A percentile compares a stretch with the other conserved stretches of the same genome.
These are phyloP conservation scores for Philotrypesis tridentata DNA, from an alignment of 1,140 invertebrate species.

Conservation along the genomic window DNA sequence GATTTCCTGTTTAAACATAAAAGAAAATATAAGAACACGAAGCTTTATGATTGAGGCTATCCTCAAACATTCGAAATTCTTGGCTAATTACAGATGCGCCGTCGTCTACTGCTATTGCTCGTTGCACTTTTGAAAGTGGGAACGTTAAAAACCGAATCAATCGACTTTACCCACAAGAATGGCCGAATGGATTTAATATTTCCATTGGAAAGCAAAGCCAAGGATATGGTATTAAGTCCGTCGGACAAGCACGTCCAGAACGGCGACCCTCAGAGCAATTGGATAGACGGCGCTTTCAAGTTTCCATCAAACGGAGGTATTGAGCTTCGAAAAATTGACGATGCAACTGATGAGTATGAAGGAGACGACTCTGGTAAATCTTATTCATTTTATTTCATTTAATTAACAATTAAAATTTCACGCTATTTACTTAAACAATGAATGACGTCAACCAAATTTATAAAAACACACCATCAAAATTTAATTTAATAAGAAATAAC, in stretches of 20 bases:
- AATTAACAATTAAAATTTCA: too few species aligned
- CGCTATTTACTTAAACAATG: too few species aligned
- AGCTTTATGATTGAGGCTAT: too few species aligned
- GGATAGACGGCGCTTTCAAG: background rate
- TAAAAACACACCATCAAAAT: too few species aligned
- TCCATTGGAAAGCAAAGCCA: background rate
- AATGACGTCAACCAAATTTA: too few species aligned
- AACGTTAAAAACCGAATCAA: constrained; percentile 26
- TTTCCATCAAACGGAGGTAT: background rate
- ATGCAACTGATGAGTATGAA: constrained; percentile 14
- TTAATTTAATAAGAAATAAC: too few species aligned
- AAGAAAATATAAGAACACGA: too few species aligned
- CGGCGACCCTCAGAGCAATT: background rate
- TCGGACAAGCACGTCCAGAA: background rate
- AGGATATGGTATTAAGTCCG: background rate
- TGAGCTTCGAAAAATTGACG: background rate
- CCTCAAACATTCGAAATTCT: background rate
- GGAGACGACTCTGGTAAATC: background rate
- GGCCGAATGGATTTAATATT: constrained; percentile 15
- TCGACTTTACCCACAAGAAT: constrained; percentile 25
- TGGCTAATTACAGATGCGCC: constrained; percentile 25
- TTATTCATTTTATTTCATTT: too few species aligned
- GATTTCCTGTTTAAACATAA: too few species aligned
- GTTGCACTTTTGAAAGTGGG: constrained; percentile 29
- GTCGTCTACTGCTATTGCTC: background rate